A percentile compares a stretch with the other conserved stretches of the same genome.
Evolutionary conservation across 2,113 vertebrate genomes (phyloP).

Genomic region (Embiotoca jacksoni): DNA sequence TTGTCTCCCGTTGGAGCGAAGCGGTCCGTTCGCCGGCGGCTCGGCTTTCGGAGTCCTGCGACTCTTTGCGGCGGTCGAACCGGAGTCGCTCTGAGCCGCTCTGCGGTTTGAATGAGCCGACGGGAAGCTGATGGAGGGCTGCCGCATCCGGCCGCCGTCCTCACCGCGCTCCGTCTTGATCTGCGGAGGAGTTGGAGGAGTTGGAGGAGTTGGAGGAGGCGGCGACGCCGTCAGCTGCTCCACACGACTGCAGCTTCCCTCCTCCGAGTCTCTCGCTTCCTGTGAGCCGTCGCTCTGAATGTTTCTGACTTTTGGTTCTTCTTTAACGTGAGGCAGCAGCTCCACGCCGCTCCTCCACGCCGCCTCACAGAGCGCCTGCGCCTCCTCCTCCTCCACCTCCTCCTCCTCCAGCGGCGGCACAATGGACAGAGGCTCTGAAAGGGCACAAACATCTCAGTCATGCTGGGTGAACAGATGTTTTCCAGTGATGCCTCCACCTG

Average conservation of each 20-base stretch:
- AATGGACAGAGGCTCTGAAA: conserved; percentile 53
- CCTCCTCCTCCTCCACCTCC: conserved; percentile 15
- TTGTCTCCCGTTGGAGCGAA: conserved; percentile 40
- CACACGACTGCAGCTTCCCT: conserved; percentile 28
- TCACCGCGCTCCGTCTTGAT: conserved; percentile 49
- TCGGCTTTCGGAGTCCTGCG: conserved; percentile 9
- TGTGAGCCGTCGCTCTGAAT: not conserved
- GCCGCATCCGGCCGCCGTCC: conserved; percentile 16
- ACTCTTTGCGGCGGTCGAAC: not conserved
- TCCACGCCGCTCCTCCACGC: conserved; percentile 43
- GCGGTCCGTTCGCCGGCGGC: conserved; percentile 7
- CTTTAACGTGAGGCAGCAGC: conserved; percentile 62
- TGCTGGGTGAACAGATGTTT: not conserved
- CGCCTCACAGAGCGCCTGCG: conserved; percentile 17
- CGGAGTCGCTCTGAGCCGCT: not conserved
- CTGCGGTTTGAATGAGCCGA: conserved; percentile 13
- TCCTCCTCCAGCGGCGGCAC: conserved; percentile 27
- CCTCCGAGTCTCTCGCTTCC: not conserved
- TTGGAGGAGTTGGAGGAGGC: conserved; percentile 3
- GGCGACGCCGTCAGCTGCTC: conserved; percentile 9
- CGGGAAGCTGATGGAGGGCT: not conserved
- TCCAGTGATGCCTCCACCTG: too few species aligned
- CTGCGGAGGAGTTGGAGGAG: not conserved
- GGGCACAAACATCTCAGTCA: conserved; percentile 25
- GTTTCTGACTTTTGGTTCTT: conserved; percentile 41